These are phyloP conservation scores for Girardia tigrina DNA, from an alignment of 2,888 invertebrate species.

Conservation along the genomic window DNA sequence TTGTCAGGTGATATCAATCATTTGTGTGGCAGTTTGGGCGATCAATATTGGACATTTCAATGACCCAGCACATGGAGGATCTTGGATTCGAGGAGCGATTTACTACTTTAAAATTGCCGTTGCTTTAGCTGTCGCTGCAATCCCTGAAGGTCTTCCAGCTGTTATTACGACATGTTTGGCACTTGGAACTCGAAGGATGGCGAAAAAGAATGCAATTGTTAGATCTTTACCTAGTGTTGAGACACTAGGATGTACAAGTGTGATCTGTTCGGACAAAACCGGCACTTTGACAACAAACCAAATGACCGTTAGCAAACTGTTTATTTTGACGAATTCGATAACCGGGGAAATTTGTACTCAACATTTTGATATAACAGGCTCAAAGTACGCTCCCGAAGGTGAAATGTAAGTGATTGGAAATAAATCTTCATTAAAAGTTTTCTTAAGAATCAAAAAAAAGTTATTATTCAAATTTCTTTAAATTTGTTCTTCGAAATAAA, in stretches of 20 bases:
- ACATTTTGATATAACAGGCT: conserved; percentile 36
- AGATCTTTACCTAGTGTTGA: conserved; percentile 96
- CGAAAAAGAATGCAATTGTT: conserved; percentile 99
- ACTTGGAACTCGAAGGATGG: conserved; percentile 88
- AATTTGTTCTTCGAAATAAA: too few species aligned
- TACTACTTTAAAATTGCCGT: conserved; percentile 99
- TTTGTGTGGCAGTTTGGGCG: conserved; percentile 99
- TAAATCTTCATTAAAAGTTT: too few species aligned
- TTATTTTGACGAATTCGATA: conserved; percentile 35
- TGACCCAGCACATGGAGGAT: conserved; percentile 76
- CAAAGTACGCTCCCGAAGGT: conserved; percentile 36
- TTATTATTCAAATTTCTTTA: too few species aligned
- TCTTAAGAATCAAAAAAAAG: too few species aligned
- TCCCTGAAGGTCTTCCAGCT: conserved; percentile 98
- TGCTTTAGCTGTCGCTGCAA: conserved; percentile 94
- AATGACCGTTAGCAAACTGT: conserved; percentile 84
- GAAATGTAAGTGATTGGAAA: conserved; percentile 37
- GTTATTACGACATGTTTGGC: conserved; percentile 99
- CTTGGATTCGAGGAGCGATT: conserved; percentile 97
- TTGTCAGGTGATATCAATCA: conserved; percentile 69
- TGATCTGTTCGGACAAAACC: conserved; percentile 99
- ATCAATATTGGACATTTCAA: conserved; percentile 99
- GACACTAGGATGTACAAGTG: conserved; percentile 96
- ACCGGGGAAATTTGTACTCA: conserved; percentile 25
- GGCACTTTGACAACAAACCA: conserved; percentile 97